Evolutionary conservation across 2,888 invertebrate species (phyloP), one percentile per base, ranked within the genome.

Genomic region (Paralinhomoeus sp.): DNA sequence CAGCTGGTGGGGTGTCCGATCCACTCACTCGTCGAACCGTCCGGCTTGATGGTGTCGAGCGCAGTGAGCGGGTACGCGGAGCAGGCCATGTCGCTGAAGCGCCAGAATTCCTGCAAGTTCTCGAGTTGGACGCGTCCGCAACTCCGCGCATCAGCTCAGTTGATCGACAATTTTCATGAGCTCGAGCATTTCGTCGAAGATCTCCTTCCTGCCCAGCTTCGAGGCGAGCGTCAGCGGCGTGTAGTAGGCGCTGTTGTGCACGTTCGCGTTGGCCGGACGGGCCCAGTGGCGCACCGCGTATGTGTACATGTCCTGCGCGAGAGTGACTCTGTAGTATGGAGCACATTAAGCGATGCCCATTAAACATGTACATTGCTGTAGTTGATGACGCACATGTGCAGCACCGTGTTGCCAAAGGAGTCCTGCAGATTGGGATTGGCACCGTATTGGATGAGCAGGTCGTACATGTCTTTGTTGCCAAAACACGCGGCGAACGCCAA

Each of bases 351-450:
- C n/a, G n/a, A n/a, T n/a, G n/a, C n/a, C n/a, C n/a, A n/a, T n/a
- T n/a, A n/a, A n/a, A n/a, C n/a, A 59, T 69, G 67, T 66, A 87
- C 89, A 71, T 85, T 68, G 67, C 91, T 89, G 67, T 93, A 87
- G 61, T 84, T 80, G 47, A 97, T 89, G 35, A 97, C 93, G 34
- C 93, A 85, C 87, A 97, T 91, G 62, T 97, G 97, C n/a, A 97
- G 71, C 50, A 91, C 84, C 75, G 87, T 91, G 63, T 97, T 97
- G 15, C 97, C 97, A 59, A 85, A 89, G 0, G 79, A 75, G 63
- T 93, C 91, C 62, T 83, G 80, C n/a, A 76, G 72, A 64, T 97
- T 87, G 0, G 93, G 93, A 66, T 93, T 78, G 0, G 91, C 87
- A 1, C 80, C 87, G 40, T 76, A 76, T 55, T 89, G 85, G 43